Conservation (phyloP, 2,113 vertebrate species). For the Hyla sarda region DNA sequence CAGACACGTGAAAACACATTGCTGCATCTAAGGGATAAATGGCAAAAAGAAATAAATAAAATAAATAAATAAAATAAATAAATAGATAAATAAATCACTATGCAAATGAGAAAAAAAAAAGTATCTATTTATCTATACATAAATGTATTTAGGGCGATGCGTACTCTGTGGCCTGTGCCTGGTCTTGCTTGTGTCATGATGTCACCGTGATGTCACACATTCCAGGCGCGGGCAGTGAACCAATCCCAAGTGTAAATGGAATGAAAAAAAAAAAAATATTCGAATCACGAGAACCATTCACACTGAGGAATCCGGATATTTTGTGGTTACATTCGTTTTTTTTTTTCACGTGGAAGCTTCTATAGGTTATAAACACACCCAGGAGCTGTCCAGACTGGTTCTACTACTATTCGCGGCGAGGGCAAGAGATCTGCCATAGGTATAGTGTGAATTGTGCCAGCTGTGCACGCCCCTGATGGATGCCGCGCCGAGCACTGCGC, state of each 20-base stretch:
- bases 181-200: neutral
- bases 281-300: neutral
- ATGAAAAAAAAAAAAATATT: conserved; percentile 4
- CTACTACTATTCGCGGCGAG: neutral
- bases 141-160: neutral
- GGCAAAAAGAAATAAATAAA: too few relatives aligned
- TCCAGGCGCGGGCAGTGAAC: neutral
- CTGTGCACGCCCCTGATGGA: neutral
- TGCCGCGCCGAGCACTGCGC: neutral
- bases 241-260: neutral
- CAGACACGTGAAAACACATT: too few relatives aligned
- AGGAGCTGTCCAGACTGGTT: neutral
- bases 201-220: neutral
- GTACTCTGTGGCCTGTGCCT: too few relatives aligned
- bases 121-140: too few relatives aligned
- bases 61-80: too few relatives aligned
- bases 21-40: too few relatives aligned
- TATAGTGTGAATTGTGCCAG: neutral
- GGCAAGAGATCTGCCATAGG: neutral
- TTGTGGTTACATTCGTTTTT: neutral
- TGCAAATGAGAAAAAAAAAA: too few relatives aligned
- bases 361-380: conserved; percentile 15
- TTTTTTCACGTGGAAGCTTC: too few relatives aligned
- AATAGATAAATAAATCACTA: too few relatives aligned
- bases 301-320: neutral